Evolutionary conservation across 1,140 invertebrate species (phyloP).

Genomic region (Papilio dardanus): DNA sequence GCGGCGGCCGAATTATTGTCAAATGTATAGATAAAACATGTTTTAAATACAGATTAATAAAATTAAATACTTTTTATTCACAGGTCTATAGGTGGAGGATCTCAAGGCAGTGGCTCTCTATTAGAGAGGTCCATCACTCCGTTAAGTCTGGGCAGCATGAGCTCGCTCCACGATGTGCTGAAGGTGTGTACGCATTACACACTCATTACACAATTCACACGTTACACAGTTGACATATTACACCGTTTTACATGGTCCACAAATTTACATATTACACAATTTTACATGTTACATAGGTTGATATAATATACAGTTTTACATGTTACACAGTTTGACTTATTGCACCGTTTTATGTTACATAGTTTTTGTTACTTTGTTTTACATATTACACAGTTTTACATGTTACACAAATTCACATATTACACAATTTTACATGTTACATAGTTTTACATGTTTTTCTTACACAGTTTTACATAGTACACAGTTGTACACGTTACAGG

Average conservation of each 20-base stretch:
- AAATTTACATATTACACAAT: background rate
- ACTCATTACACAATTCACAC: too few relatives aligned
- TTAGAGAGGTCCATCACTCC: conserved; percentile 85
- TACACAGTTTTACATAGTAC: background rate
- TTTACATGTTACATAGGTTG: background rate
- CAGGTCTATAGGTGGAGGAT: conserved; percentile 77
- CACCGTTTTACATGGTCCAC: background rate
- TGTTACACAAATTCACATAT: background rate
- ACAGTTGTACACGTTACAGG: conserved; percentile 43
- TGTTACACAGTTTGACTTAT: background rate
- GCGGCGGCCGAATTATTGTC: too few relatives aligned
- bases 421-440: background rate
- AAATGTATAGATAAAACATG: too few relatives aligned
- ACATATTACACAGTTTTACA: background rate
- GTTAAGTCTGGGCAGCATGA: conserved; percentile 87
- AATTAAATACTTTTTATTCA: background rate
- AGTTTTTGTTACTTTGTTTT: too few relatives aligned
- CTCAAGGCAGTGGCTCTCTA: conserved; percentile 76
- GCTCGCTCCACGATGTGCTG: conserved; percentile 88
- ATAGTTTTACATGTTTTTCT: too few relatives aligned
- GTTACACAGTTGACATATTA: too few relatives aligned
- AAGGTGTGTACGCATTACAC: conserved; percentile 61
- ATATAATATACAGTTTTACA: too few relatives aligned
- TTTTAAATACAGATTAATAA: too few relatives aligned
- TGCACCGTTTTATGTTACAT: too few relatives aligned